Base-by-base conservation (phyloP, 2,888 invertebrate genomes). In the Tanaodytes sp. region DNA sequence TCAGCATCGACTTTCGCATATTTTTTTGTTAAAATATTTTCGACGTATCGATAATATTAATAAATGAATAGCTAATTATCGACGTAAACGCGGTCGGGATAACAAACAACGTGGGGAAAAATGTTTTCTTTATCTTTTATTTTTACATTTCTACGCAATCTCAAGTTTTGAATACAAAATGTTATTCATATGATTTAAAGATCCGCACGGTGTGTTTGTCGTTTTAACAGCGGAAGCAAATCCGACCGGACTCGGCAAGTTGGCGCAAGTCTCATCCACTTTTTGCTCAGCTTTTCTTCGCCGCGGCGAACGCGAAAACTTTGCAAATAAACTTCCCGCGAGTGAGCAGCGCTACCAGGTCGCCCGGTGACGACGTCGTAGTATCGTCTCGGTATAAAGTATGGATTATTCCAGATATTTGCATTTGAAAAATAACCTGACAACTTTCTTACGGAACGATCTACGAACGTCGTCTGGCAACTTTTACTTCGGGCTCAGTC, bases 381-480 rank as follows among this genome's bases (percentile, higher is more conserved):
- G 77, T 79, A 80, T 80, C 80, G 77, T 78, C 77, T 75, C 76
- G 77, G 76, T 79, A 78, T 83, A 81, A 83, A 82, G 82, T 83
- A 83, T 83, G 83, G 81, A 83, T 83, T 83, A 83, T 82, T 83
- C 82, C 76, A 72, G 77, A 75, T 79, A 83, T 83, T 83, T 83
- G 81, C 82, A 83, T 83, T 81, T 66, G 78, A 78, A 81, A 83
- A 82, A 82, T 81, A 81, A 82, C 77, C 77, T 79, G 79, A 79
- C 77, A 80, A 80, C 77, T 79, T 79, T 74, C 65, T 57, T 67
- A 52, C 45, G 63, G 45, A 67, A 51, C 71, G 63, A 68, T 72
- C 68, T 57, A 40, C 66, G 62, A 54, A 57, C 54, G 61, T 62
- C 61, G 49, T 58, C 66, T 62, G 71, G 66, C 66, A 71, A 66